phyloP scores from a whole-genome alignment of 2,113 vertebrate species.

The Helogale parvula region DNA sequence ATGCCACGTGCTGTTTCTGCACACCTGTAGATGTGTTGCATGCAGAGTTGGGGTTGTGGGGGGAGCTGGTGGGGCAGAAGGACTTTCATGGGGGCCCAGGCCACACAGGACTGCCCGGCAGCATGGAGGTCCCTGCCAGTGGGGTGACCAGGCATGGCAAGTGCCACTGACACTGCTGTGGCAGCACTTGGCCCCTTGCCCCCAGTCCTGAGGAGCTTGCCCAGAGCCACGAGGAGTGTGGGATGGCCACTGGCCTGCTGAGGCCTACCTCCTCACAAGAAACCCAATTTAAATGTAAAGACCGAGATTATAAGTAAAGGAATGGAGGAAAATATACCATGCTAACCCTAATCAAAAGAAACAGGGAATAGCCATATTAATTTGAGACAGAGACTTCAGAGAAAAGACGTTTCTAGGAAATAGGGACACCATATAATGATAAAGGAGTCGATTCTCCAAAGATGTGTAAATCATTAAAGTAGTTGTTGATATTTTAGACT shows the following conservation, averaged over 20 bases:
- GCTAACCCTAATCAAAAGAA: not conserved
- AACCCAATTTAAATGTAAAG: not conserved
- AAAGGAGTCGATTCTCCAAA: not conserved
- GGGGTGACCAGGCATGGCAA: slow-evolving; percentile 40
- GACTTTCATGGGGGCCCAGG: not conserved
- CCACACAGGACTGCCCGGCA: not conserved
- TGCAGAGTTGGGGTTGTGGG: not conserved
- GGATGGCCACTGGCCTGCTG: too few relatives aligned
- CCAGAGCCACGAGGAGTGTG: not conserved
- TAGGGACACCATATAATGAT: not conserved
- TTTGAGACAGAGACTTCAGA: not conserved
- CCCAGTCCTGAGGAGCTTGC: not conserved
- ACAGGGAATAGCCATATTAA: not conserved
- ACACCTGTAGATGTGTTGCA: not conserved
- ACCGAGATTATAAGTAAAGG: not conserved
- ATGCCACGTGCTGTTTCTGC: not conserved
- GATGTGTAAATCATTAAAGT: not conserved
- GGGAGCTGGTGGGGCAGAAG: not conserved
- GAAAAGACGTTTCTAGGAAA: not conserved
- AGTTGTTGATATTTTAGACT: not conserved
- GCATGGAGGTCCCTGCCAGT: not conserved
- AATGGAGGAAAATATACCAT: not conserved
- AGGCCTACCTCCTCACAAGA: not conserved
- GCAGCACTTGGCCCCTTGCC: not conserved
- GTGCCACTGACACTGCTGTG: not conserved